Evolutionary conservation across 2,113 vertebrate species (phyloP), one percentile per base, ranked within the genome.

Genomic region (Numenius arquata): DNA sequence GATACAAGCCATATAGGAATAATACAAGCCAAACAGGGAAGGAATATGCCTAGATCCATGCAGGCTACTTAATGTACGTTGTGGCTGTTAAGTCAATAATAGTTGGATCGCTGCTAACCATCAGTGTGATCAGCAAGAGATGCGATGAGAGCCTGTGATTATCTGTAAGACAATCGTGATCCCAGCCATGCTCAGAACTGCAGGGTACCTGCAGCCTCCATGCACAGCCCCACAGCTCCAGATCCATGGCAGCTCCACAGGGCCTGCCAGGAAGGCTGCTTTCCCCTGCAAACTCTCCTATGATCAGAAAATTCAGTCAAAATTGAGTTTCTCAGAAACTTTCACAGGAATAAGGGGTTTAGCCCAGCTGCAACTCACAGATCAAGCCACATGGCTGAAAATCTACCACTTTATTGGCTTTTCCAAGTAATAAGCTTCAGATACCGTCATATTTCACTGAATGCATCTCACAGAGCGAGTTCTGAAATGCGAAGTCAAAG

Each of bases 401-500:
- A 90, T 30, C 76, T 62, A 78, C 65, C 34, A 87, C 52, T 61
- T 74, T 27, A 17, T 78, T 94, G 81, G 67, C 56, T 91, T 96
- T 86, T 74, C 73, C 77, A 87, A 76, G 62, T 45, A 94, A 85
- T 70, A 87, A 70, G n/a, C 47, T 82, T 80, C 62, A 75, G 87
- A 80, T 85, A 83, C 11, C 4, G 3, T 82, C 59, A 13, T 82
- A 61, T 88, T 70, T 76, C 89, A 36, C 52, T 75, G 74, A 87
- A 77, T 25, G n/a, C 34, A 34, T 91, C 83, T 92, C 70, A 59
- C 27, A 58, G 70, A 67, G 41, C 43, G 63, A 66, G 85, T 94
- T 85, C 50, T 50, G 73, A 81, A 91, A 89, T 74, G 82, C 72
- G 88, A 90, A 96, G 78, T 70, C 82, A 82, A 95, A 95, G 92